Evolutionary conservation across 1,140 invertebrate genomes (phyloP).

Genomic region (Teleopsis dalmanni): DNA sequence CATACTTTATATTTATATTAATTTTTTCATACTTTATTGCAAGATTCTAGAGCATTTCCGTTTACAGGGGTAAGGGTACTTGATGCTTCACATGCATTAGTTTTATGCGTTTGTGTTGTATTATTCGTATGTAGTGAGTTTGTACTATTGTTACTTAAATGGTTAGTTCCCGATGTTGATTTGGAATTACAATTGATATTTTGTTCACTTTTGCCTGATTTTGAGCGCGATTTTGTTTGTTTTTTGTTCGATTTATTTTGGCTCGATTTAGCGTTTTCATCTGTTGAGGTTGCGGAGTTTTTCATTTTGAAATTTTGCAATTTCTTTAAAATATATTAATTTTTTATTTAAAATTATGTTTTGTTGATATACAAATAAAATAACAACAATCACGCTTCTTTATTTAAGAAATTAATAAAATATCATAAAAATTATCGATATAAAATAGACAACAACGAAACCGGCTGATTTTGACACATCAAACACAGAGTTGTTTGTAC

Average conservation of each 20-base stretch:
- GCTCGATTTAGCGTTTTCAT: slow-evolving; percentile 26
- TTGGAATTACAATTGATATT: slow-evolving; percentile 2
- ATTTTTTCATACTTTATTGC: too few relatives aligned
- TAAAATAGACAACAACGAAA: too few relatives aligned
- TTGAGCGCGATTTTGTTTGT: slow-evolving; percentile 35
- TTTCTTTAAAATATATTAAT: neutral
- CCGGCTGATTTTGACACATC: too few relatives aligned
- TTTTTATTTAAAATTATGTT: neutral
- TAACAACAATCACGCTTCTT: neutral
- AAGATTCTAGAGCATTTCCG: too few relatives aligned
- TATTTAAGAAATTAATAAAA: neutral
- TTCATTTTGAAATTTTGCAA: slow-evolving; percentile 23
- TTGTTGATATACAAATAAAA: neutral
- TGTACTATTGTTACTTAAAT: slow-evolving; percentile 1
- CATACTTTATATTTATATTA: too few relatives aligned
- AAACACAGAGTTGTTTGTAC: neutral
- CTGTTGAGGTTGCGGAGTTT: too few relatives aligned
- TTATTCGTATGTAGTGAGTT: slow-evolving; percentile 13
- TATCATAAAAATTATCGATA: too few relatives aligned
- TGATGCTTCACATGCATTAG: neutral
- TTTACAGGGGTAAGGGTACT: neutral
- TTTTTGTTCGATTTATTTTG: slow-evolving; percentile 31
- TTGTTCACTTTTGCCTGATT: slow-evolving; percentile 26
- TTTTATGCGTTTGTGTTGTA: slow-evolving; percentile 24
- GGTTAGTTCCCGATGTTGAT: slow-evolving; percentile 13